phyloP scores from a whole-genome alignment of 1,140 invertebrate species.

The Cydia fagiglandana region DNA sequence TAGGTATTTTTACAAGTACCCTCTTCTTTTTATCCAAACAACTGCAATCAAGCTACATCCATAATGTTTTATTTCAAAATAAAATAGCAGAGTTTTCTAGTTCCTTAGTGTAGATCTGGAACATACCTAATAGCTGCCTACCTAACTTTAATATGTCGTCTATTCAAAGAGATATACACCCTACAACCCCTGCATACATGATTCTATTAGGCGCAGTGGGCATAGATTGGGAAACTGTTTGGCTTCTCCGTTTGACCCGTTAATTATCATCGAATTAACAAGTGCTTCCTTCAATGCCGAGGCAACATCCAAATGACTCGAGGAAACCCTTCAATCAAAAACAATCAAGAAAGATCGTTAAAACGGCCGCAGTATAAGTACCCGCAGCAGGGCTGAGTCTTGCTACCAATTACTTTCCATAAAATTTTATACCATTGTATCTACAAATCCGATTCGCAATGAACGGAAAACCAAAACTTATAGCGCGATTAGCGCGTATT shows the following conservation, averaged over 20 bases:
- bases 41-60: no score
- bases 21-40: no score
- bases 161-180: neutral
- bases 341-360: constrained; percentile 15
- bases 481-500: no score
- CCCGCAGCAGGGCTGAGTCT: neutral
- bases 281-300: constrained; percentile 26
- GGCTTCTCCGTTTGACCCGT: constrained; percentile 8
- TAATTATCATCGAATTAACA: constrained; percentile 26
- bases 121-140: no score
- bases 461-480: constrained; percentile 15
- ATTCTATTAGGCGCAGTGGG: neutral
- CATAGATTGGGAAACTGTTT: constrained; percentile 3
- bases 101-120: no score
- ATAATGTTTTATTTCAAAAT: no score
- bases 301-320: neutral
- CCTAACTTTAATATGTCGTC: no score
- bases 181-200: neutral
- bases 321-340: constrained; percentile 25
- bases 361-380: neutral
- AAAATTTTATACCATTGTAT: neutral
- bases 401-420: neutral
- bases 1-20: no score
- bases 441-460: neutral
- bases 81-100: no score